phyloP scores from a whole-genome alignment of 2,888 invertebrate species.

The Ethmia dodecea region DNA sequence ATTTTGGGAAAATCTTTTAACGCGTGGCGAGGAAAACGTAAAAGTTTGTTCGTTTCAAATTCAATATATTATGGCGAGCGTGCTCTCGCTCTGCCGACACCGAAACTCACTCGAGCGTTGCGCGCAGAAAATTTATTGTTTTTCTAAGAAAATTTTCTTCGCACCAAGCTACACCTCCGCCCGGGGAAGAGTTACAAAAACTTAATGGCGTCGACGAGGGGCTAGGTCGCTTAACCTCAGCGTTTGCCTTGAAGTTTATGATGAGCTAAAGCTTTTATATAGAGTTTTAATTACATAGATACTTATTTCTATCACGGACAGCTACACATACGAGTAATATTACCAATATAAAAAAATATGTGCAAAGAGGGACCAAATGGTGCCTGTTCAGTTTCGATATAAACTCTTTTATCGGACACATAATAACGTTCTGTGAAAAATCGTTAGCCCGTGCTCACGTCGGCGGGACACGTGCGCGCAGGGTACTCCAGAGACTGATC shows the following conservation, averaged over 20 bases:
- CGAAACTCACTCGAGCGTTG: conserved; percentile 75
- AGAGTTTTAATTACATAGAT: not conserved
- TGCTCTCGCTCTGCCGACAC: conserved; percentile 74
- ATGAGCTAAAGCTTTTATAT: conserved; percentile 23
- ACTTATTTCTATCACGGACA: conserved; percentile 2
- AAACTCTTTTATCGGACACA: conserved; percentile 56
- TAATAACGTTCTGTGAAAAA: conserved; percentile 62
- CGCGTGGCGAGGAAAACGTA: conserved; percentile 59
- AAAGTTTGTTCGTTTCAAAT: conserved; percentile 77
- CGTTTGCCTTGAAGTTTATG: conserved; percentile 26
- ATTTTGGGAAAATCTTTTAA: conserved; percentile 71
- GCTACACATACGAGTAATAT: not conserved
- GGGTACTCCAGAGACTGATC: conserved; percentile 68
- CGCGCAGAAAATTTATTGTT: conserved; percentile 76
- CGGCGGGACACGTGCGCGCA: conserved; percentile 53
- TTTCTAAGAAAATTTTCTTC: conserved; percentile 75
- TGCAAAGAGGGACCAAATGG: too few relatives aligned
- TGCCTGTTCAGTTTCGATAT: conserved; percentile 34
- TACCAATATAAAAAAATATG: not conserved
- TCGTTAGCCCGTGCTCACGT: conserved; percentile 61
- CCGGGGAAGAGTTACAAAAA: conserved; percentile 52
- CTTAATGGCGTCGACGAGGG: conserved; percentile 50
- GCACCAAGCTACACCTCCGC: conserved; percentile 52
- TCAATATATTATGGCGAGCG: conserved; percentile 77
- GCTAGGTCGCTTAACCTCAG: conserved; percentile 36